Evolutionary conservation across 2,797 vertebrate species (phyloP).

Genomic region (Tarsius wallacei): DNA sequence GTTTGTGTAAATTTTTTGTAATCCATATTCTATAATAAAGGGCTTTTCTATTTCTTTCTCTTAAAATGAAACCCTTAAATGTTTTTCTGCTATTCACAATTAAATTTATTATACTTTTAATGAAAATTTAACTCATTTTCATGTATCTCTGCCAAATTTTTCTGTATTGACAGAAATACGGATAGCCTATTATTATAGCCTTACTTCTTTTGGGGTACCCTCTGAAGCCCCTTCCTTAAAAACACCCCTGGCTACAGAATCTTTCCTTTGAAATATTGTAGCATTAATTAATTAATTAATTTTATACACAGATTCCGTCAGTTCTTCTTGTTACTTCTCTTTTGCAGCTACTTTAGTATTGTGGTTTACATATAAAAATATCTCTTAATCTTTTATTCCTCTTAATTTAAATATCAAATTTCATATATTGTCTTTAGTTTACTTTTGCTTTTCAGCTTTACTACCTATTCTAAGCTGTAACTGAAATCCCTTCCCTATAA

Average conservation of each 20-base stretch:
- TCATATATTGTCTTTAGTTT: neutral
- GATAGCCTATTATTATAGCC: neutral
- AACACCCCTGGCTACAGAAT: neutral
- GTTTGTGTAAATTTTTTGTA: neutral
- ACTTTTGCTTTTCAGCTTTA: neutral
- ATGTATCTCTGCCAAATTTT: constrained; percentile 4
- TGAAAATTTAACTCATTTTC: neutral
- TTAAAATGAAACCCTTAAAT: neutral
- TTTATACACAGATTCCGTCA: neutral
- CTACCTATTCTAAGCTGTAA: neutral
- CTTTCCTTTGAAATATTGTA: neutral
- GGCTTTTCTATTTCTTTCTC: neutral
- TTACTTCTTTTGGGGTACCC: neutral
- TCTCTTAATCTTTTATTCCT: neutral
- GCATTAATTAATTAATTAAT: neutral
- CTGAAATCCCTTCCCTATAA: neutral
- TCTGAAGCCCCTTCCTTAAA: neutral
- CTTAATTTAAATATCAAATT: neutral
- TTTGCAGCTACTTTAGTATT: neutral
- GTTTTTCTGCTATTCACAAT: neutral
- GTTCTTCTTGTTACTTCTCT: neutral
- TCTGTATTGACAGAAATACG: neutral
- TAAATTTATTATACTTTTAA: neutral
- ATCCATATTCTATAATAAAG: neutral
- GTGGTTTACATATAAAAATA: neutral